Percentiles rank a stretch among this genome's conserved stretches.
phyloP scores from a whole-genome alignment of 2,888 invertebrate species.

The Empis livida region DNA sequence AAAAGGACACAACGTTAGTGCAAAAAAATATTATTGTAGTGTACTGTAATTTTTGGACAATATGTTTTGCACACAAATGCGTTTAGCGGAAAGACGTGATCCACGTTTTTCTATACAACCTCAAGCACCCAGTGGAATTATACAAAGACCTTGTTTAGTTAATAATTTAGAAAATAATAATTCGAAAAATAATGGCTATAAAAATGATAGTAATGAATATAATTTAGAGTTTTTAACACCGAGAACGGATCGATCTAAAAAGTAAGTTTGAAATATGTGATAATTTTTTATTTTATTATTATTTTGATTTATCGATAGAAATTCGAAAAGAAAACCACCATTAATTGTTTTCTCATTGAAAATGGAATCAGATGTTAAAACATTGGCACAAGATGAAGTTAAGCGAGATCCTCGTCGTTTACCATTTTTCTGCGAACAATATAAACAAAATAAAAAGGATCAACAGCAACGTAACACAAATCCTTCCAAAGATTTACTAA shows the following conservation, averaged over 20 bases:
- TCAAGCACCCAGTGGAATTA: background rate
- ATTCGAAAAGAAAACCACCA: slow-evolving; percentile 5
- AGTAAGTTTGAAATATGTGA: too few species aligned
- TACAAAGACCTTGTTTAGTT: background rate
- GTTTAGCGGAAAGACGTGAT: background rate
- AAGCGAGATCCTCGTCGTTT: slow-evolving; percentile 10
- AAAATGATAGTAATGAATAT: too few species aligned
- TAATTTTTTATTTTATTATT: too few species aligned
- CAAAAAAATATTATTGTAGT: too few species aligned
- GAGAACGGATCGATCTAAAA: too few species aligned
- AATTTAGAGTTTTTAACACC: too few species aligned
- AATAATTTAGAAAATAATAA: background rate
- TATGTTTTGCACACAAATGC: background rate
- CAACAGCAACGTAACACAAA: background rate
- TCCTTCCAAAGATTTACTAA: background rate
- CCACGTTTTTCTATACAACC: background rate
- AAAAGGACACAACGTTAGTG: too few species aligned
- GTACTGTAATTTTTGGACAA: too few species aligned
- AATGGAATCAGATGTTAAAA: slow-evolving; percentile 11
- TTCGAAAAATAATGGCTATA: too few species aligned
- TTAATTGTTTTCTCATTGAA: slow-evolving; percentile 8
- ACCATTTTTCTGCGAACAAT: slow-evolving; percentile 10
- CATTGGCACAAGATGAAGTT: slow-evolving; percentile 7
- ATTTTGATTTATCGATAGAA: too few species aligned
- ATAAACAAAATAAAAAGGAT: slow-evolving; percentile 7